Base-by-base conservation (phyloP, 2,888 invertebrate species). In the Branchipolynoe longqiensis region DNA sequence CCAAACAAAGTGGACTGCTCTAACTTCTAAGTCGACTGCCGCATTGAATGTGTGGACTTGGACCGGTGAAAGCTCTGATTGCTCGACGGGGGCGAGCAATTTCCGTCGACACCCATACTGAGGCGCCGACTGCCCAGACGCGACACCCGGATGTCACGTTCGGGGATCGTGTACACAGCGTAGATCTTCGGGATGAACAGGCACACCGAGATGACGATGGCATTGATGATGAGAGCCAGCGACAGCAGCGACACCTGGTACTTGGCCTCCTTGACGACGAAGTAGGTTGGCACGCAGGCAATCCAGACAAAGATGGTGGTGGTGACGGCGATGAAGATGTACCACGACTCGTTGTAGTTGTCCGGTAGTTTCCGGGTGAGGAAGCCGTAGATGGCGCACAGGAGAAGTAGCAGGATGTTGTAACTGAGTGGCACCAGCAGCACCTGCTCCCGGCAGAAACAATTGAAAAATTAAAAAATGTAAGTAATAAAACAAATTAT, bases 351-450 rank as follows among this genome's bases (percentile, higher is more conserved):
- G 81, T 88, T 88, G 86, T 87, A 88, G 84, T 88, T 88, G 36
- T 88, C 88, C 28, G 87, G 88, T 41, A 87, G 86, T 59, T 85
- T 85, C 3, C 87, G 84, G 18, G 88, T 87, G 64, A 85, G 64
- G 81, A 74, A 88, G 33, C 88, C 88, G 62, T 85, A 69, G 62
- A 85, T 31, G 38, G 87, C 84, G 31, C 88, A 88, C 59, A 87
- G 48, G 56, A 83, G n/a, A 25, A 88, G 78, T 31, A 87, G 73
- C 69, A 81, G n/a, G 62, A 88, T 62, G 85, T 88, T 88, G 85
- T 74, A 85, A 40, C 87, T 87, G 18, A 91, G 88, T 0, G 91
- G 90, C 0, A 89, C 82, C 28, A 91, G 87, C n/a, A 92, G 87
- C 36, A 89, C 89, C 8, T 85, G 86, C 28, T 87, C 82, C 0